Evolutionary conservation across 2,113 vertebrate genomes (phyloP).

Genomic region (Perca schrenkii): DNA sequence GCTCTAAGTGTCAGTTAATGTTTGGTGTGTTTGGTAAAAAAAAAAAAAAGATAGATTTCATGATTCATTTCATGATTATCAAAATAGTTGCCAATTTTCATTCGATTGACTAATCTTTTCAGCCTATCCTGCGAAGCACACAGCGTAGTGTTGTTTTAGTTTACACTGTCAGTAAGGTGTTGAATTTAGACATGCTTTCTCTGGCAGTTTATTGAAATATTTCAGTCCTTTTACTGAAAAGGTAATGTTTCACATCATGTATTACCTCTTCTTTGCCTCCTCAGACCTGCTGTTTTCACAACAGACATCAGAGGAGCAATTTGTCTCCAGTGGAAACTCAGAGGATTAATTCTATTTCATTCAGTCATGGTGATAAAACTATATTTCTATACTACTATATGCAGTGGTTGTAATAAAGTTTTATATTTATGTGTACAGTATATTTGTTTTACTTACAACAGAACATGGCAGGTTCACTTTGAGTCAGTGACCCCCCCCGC

Average conservation of each 20-base stretch:
- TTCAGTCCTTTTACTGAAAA: too few species aligned
- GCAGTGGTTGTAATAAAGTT: constrained; percentile 20
- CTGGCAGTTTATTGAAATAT: background rate
- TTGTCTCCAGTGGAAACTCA: background rate
- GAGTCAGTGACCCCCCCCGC: background rate
- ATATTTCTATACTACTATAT: background rate
- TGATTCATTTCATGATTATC: background rate
- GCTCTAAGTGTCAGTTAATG: background rate
- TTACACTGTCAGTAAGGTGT: background rate
- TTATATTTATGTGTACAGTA: constrained; percentile 18
- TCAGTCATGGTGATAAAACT: background rate
- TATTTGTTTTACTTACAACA: background rate
- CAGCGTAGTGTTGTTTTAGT: background rate
- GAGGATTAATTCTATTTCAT: constrained; percentile 19
- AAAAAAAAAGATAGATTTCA: background rate
- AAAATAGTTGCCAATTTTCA: background rate
- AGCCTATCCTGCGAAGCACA: background rate
- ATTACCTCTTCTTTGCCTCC: background rate
- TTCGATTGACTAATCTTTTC: background rate
- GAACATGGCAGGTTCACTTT: background rate
- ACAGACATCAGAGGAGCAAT: constrained; percentile 24
- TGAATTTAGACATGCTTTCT: background rate
- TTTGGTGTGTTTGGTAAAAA: background rate
- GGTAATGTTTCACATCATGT: background rate
- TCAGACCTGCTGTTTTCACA: constrained; percentile 68